Percentiles rank a stretch among this genome's conserved stretches.
phyloP scores from a whole-genome alignment of 2,113 vertebrate genomes.

The Rhipidura dahli region DNA sequence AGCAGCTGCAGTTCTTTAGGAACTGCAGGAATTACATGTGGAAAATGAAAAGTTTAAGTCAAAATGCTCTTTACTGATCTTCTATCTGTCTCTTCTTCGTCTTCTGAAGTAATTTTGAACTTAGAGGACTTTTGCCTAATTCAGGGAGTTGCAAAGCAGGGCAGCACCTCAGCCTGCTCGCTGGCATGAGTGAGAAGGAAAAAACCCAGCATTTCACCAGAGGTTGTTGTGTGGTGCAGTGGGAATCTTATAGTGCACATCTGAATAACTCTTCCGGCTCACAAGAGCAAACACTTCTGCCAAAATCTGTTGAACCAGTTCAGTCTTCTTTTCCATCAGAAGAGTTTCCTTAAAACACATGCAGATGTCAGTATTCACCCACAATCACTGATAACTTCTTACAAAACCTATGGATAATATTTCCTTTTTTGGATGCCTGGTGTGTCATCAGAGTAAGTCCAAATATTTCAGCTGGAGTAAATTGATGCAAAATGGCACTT shows the following conservation, averaged over 20 bases:
- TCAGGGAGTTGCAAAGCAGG: not conserved
- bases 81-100: not conserved
- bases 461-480: not conserved
- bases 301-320: not conserved
- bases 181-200: not conserved
- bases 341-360: not conserved
- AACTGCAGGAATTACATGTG: not conserved
- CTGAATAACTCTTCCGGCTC: conserved; percentile 1
- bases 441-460: not conserved
- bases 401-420: not conserved
- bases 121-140: not conserved
- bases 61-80: not conserved
- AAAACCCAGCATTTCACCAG: not conserved
- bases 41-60: not conserved
- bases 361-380: not conserved
- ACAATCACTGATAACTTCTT: not conserved
- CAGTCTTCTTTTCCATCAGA: not conserved
- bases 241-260: not conserved
- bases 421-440: not conserved
- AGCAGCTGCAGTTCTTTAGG: not conserved
- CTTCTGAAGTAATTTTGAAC: not conserved
- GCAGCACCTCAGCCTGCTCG: not conserved
- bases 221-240: not conserved
- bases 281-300: not conserved
- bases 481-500: not conserved